Evolutionary conservation across 2,113 vertebrate genomes (phyloP), one percentile per base, ranked within the genome.

Genomic region (Seriola quinqueradiata): DNA sequence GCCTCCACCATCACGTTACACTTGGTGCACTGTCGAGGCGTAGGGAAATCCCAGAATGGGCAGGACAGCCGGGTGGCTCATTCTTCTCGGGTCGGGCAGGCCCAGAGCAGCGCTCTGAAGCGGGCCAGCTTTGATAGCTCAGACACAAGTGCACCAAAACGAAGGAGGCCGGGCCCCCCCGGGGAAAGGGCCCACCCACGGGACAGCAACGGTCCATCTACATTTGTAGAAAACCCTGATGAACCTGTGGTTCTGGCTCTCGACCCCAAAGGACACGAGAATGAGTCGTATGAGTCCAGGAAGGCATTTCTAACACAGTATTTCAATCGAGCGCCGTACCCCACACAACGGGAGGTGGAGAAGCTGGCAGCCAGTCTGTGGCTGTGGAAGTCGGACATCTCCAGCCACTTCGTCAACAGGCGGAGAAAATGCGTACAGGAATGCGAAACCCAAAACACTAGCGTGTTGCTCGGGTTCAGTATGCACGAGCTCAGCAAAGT

Each of bases 1-100:
- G 98, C 98, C 82, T 99, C 98, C 10, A 99, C 98, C 12, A 99
- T 99, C 73, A 99, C 98, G 0, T 95, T 99, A 81, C 98, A 99
- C 86, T 92, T 99, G 7, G 98, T 99, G 28, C 98, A 99, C 92
- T 99, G 98, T 91, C 95, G 98, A 69, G 98, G 98, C 1, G 98
- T 99, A 0, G 97, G 98, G 5, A 99, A 99, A 91, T 95, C 97
- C 44, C 98, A 97, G 79, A 99, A 99, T 0, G 98, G 98, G 36
- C 97, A 98, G 91, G 97, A 99, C 11, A 96, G 96, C 38, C 96
- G 97, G 79, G 89, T 93, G 0, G 94, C 92, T 13, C 95, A 96
- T 0, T 95, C 96, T 0, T 92, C 97, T 36, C 95, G 97, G 34
- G 93, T 96, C 13, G 81, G 95, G 58, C 97, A 95, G 89, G 93